phyloP scores from a whole-genome alignment of 2,888 invertebrate species.

The Platycnemis pennipes region DNA sequence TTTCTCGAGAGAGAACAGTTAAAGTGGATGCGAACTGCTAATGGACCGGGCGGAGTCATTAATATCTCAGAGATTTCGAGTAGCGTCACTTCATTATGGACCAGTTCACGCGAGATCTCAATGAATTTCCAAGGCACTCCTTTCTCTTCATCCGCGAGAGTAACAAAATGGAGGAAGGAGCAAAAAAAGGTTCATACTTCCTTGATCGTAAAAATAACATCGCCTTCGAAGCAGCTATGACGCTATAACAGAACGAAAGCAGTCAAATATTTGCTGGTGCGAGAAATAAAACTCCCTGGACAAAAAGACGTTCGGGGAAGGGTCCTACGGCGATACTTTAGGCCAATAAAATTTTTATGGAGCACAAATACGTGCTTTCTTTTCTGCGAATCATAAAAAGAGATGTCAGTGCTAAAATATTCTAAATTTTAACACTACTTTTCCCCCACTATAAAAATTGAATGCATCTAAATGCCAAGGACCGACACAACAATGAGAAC shows the following conservation, averaged over 20 bases:
- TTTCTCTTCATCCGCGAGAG: background rate
- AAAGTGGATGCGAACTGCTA: no score
- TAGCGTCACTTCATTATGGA: background rate
- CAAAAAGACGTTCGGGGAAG: background rate
- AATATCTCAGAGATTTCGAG: background rate
- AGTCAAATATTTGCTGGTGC: background rate
- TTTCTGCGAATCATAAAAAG: no score
- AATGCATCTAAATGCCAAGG: no score
- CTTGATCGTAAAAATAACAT: background rate
- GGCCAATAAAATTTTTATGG: background rate
- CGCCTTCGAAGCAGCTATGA: background rate
- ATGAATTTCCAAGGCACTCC: background rate
- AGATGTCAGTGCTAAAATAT: no score
- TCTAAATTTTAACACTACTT: no score
- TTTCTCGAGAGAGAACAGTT: no score
- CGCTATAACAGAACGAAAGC: background rate
- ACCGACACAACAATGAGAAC: no score
- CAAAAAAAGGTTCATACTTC: background rate
- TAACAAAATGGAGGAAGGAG: background rate
- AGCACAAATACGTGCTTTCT: background rate
- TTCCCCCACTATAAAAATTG: no score
- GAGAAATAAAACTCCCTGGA: background rate
- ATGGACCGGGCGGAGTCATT: no score
- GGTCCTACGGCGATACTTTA: background rate
- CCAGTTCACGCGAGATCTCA: background rate